Percentiles rank a stretch among this genome's conserved stretches.
Conservation (phyloP, 2,888 invertebrate species). For the Reticulitermes lucifugus region DNA sequence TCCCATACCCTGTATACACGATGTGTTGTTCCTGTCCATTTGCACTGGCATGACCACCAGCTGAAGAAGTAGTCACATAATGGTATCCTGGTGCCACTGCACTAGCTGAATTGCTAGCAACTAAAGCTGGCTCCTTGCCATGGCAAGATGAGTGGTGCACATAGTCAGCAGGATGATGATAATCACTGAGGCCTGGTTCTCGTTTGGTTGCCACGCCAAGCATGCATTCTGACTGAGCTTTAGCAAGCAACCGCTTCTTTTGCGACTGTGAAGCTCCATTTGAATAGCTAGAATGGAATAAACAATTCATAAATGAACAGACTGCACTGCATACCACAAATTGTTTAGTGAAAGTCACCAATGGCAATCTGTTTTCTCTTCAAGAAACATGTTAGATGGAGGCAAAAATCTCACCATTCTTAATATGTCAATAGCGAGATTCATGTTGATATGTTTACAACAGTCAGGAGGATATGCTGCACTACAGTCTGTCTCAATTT, state of each 20-base stretch:
- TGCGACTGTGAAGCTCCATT: constrained; percentile 77
- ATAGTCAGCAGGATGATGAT: constrained; percentile 59
- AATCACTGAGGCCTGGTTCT: constrained; percentile 63
- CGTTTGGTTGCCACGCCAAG: constrained; percentile 55
- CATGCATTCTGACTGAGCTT: constrained; percentile 81
- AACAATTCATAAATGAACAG: too few species aligned
- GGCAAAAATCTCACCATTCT: too few species aligned
- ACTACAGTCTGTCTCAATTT: too few species aligned
- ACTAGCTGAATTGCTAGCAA: constrained; percentile 21
- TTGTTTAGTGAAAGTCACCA: too few species aligned
- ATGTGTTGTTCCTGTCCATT: constrained; percentile 66
- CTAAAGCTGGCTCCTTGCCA: constrained; percentile 23
- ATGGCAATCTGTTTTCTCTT: too few species aligned
- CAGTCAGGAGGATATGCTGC: too few species aligned
- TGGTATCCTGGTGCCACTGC: constrained; percentile 55
- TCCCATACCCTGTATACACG: constrained; percentile 62
- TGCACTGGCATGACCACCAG: constrained; percentile 53
- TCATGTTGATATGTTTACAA: too few species aligned
- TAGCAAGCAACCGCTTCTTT: constrained; percentile 89
- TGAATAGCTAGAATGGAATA: constrained; percentile 58
- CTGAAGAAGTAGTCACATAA: constrained; percentile 62
- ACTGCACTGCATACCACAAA: too few species aligned
- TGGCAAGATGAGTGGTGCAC: constrained; percentile 40
- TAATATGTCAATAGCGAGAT: too few species aligned
- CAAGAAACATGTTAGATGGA: too few species aligned